Conservation (phyloP, 2,888 invertebrate genomes). For the Dioctria linearis region DNA sequence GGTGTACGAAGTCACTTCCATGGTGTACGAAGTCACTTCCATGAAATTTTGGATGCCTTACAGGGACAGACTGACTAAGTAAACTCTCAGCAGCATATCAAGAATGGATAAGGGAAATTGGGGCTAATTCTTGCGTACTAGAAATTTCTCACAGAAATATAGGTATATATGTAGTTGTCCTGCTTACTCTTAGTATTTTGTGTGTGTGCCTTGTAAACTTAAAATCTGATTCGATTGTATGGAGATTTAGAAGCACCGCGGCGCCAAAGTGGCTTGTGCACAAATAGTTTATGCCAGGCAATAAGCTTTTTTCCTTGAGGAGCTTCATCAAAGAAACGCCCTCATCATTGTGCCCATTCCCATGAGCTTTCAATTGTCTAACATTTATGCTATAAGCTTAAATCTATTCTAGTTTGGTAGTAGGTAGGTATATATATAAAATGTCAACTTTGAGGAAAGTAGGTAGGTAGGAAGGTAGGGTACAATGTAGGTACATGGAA, state of each 20-base stretch:
- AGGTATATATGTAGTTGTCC: not conserved
- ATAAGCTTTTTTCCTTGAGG: constrained; percentile 7
- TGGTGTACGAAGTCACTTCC: not conserved
- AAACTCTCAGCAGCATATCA: constrained; percentile 3
- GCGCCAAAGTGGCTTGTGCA: constrained; percentile 40
- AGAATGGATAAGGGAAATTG: constrained; percentile 54
- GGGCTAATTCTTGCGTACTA: constrained; percentile 57
- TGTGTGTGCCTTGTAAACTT: not conserved
- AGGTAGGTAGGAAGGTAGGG: too few species aligned
- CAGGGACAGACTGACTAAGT: not conserved
- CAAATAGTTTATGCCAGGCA: constrained; percentile 18
- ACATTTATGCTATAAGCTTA: constrained; percentile 2
- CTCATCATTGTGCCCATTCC: constrained; percentile 11
- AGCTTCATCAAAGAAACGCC: constrained; percentile 7
- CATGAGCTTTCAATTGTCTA: constrained; percentile 8
- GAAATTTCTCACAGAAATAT: constrained; percentile 13
- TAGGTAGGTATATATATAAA: too few species aligned
- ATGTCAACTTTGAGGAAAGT: too few species aligned
- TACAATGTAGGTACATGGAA: too few species aligned
- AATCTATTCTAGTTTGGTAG: not conserved
- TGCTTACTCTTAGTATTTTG: constrained; percentile 8
- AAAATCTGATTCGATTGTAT: constrained; percentile 29
- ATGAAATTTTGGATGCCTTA: constrained; percentile 19
- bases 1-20: not conserved
- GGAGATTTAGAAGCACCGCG: constrained; percentile 20